Base-by-base conservation (phyloP, 2,113 vertebrate genomes). In the Gymnocephalus cernua region DNA sequence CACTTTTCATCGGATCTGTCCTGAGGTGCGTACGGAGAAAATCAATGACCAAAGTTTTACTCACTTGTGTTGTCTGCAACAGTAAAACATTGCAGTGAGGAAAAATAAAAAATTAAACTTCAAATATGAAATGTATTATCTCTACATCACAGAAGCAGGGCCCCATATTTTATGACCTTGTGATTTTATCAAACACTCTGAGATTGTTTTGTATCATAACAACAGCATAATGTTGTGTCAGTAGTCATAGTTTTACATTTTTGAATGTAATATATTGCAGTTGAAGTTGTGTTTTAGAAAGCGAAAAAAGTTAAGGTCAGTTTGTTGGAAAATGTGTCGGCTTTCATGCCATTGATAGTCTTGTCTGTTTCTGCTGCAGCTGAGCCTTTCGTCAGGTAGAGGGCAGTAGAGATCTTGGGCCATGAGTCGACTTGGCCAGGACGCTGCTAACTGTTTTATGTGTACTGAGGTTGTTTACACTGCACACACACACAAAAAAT, bases 401-500 rank as follows among this genome's bases (percentile, higher is more conserved):
- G 88, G 93, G 90, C 92, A 92, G 85, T 75, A 92, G 65, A 88
- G 80, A 57, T 74, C 81, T 77, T 74, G 38, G 15, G 4, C 18
- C 4, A 27, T 18, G 25, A 61, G 23, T 18, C 38, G 45, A n/a
- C 54, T 15, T 27, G 25, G 6, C 23, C n/a, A 76, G 66, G 53
- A 64, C 6, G 16, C 47, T n/a, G 41, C n/a, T 61, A 71, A 73
- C 41, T 78, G 44, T 70, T 66, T 29, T 29, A 21, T 64, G 50
- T 38, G 15, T 63, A 15, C 38, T n/a, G 9, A 4, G 27, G 32
- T 27, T 65, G 65, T 77, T 85, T 68, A 66, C 5, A 45, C 35
- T 79, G 7, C 82, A 61, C 25, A 48, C 8, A 32, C 32, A 29
- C 1, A 63, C 11, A 64, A 62, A 18, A 63, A 61, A 83, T 83